A percentile compares a stretch with the other conserved stretches of the same genome.
These are phyloP conservation scores for Ephialtes manifestator DNA, from an alignment of 2,888 invertebrate genomes.

Conservation along the genomic window DNA sequence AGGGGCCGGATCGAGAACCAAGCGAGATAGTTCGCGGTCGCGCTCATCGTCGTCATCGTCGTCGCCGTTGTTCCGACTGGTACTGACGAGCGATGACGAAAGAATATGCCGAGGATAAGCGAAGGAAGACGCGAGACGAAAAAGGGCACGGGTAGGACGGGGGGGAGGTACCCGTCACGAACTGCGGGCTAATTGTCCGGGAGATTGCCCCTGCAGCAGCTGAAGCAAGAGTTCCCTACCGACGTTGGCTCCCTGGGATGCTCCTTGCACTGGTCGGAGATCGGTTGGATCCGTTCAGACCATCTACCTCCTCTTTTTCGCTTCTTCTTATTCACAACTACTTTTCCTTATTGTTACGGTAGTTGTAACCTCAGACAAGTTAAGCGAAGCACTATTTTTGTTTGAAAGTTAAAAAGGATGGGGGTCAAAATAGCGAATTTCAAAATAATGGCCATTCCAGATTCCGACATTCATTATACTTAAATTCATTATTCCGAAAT, in stretches of 20 bases:
- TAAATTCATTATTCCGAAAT: too few species aligned
- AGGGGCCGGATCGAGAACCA: conserved; percentile 73
- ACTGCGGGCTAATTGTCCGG: conserved; percentile 84
- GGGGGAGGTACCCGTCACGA: conserved; percentile 84
- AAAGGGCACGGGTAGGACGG: conserved; percentile 66
- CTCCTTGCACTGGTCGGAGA: conserved; percentile 41
- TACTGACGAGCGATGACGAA: conserved; percentile 59
- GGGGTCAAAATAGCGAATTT: too few species aligned
- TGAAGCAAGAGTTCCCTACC: conserved; percentile 57
- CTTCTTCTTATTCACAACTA: conserved; percentile 7
- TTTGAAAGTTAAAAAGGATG: too few species aligned
- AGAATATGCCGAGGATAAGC: conserved; percentile 57
- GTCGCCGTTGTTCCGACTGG: conserved; percentile 47
- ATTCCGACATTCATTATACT: too few species aligned
- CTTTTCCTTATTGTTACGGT: not conserved
- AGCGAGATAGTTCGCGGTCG: conserved; percentile 68
- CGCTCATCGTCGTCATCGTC: conserved; percentile 47
- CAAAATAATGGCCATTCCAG: too few species aligned
- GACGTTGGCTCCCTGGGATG: conserved; percentile 53
- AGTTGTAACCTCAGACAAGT: too few species aligned
- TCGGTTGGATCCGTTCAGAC: conserved; percentile 41
- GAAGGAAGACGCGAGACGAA: conserved; percentile 51
- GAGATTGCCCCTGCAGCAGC: conserved; percentile 83
- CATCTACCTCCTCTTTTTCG: conserved; percentile 9
- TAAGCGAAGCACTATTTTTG: too few species aligned